These are phyloP conservation scores for Spodoptera picta DNA, from an alignment of 2,888 invertebrate species.

Conservation along the genomic window DNA sequence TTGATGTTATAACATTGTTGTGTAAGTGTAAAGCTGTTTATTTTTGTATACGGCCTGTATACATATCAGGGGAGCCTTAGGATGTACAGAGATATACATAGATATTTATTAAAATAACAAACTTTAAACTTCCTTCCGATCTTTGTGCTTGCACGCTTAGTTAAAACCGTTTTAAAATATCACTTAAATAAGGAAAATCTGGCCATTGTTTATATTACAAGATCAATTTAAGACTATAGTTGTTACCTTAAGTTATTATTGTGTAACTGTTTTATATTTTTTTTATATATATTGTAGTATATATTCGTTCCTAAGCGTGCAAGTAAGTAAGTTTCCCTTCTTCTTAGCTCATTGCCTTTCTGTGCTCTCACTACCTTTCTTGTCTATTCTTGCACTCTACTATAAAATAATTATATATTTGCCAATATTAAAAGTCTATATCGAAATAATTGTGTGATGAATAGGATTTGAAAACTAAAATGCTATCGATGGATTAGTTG, in stretches of 20 bases:
- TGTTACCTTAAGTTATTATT: no score
- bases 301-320: conserved; percentile 35
- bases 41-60: conserved; percentile 85
- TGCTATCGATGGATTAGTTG: no score
- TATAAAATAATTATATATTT: conserved; percentile 35
- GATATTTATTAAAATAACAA: conserved; percentile 46
- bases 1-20: conserved; percentile 69
- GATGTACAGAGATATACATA: conserved; percentile 60
- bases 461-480: conserved; percentile 31
- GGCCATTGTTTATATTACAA: no score
- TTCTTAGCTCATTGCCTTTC: conserved; percentile 80
- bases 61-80: conserved; percentile 87
- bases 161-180: no score
- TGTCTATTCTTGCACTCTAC: conserved; percentile 48
- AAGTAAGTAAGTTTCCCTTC: conserved; percentile 39
- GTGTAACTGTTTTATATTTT: no score
- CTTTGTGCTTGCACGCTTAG: conserved; percentile 44
- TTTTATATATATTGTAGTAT: neutral
- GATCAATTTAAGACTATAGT: no score
- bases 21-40: conserved; percentile 80
- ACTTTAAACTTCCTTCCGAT: conserved; percentile 57
- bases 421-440: conserved; percentile 35
- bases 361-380: conserved; percentile 69
- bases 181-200: no score
- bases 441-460: conserved; percentile 41